Evolutionary conservation across 2,888 invertebrate genomes (phyloP).

Genomic region (Lasioglossum pauxillum): DNA sequence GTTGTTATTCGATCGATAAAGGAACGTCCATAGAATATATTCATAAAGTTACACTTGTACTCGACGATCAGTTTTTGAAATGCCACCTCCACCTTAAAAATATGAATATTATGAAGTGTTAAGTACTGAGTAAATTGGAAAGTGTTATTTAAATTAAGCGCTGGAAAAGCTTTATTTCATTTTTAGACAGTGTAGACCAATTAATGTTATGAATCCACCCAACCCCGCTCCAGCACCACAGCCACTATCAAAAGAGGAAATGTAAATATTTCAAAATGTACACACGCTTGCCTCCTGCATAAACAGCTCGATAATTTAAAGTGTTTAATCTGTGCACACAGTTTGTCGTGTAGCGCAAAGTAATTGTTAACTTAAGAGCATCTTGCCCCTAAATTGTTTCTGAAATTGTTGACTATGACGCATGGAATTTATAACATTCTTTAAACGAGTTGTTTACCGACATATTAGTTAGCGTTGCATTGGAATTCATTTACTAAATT

Average conservation of each 20-base stretch:
- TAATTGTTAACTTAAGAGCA: constrained; percentile 33
- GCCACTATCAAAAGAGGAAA: constrained; percentile 6
- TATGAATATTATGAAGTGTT: background rate
- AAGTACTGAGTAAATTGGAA: background rate
- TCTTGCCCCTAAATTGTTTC: background rate
- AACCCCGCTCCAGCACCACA: background rate
- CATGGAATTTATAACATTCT: background rate
- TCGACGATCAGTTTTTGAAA: background rate
- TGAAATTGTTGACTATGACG: background rate
- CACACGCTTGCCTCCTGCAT: background rate
- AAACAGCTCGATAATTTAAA: constrained; percentile 35
- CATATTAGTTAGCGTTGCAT: background rate
- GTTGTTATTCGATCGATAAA: background rate
- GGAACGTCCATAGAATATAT: background rate
- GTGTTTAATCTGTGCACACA: constrained; percentile 32
- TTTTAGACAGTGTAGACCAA: background rate
- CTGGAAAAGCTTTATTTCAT: background rate
- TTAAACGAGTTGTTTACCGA: background rate
- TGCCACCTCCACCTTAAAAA: background rate
- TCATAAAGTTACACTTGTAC: background rate
- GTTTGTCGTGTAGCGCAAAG: background rate
- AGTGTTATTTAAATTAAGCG: background rate
- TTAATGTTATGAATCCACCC: constrained; percentile 20
- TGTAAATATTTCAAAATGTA: constrained; percentile 40
- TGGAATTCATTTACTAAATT: background rate